Evolutionary conservation across 2,888 invertebrate genomes (phyloP).

Genomic region (Epinotia brunnichana): DNA sequence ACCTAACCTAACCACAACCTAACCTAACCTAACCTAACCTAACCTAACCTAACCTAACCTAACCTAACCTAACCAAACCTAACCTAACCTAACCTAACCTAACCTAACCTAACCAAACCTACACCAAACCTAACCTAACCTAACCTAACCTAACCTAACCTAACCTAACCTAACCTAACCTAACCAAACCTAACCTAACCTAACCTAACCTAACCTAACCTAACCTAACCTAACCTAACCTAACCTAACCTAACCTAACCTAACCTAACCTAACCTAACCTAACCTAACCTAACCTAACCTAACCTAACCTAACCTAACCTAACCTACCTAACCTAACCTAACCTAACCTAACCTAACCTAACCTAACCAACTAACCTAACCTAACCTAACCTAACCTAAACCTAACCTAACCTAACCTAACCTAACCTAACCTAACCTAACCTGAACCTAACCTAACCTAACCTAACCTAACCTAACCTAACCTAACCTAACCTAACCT

Average conservation of each 20-base stretch:
- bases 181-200: conserved; percentile 47
- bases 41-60: conserved; percentile 36
- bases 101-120: conserved; percentile 31
- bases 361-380: conserved; percentile 31
- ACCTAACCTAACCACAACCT: conserved; percentile 13
- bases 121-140: conserved; percentile 36
- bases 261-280: conserved; percentile 40
- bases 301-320: conserved; percentile 16
- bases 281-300: conserved; percentile 16
- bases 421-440: conserved; percentile 26
- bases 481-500: background rate
- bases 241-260: conserved; percentile 39
- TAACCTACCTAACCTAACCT: conserved; percentile 32
- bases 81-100: conserved; percentile 14
- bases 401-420: conserved; percentile 35
- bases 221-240: conserved; percentile 42
- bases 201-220: conserved; percentile 48
- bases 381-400: conserved; percentile 29
- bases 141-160: conserved; percentile 22
- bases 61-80: conserved; percentile 8
- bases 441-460: conserved; percentile 9
- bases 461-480: conserved; percentile 9
- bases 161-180: conserved; percentile 40
- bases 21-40: conserved; percentile 41
- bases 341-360: conserved; percentile 31